Conservation (phyloP, 1,140 invertebrate genomes). For the Marisa cornuarietis region DNA sequence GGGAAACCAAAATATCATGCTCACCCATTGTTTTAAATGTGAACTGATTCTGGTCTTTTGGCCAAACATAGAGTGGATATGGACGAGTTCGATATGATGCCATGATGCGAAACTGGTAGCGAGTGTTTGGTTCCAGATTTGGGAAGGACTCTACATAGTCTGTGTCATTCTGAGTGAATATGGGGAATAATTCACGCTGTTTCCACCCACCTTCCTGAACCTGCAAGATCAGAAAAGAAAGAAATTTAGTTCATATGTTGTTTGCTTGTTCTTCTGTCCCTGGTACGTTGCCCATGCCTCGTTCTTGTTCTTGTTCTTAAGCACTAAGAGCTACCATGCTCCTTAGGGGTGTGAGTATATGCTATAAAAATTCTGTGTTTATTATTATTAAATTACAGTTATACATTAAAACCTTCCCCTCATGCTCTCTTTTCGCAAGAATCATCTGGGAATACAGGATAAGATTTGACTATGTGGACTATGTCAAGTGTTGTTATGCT, state of each 20-base stretch:
- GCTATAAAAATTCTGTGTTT: too few species aligned
- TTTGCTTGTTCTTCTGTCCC: too few species aligned
- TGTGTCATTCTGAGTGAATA: slow-evolving; percentile 32
- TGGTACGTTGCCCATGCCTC: too few species aligned
- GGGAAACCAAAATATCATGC: not conserved
- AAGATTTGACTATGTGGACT: too few species aligned
- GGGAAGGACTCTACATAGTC: slow-evolving; percentile 41
- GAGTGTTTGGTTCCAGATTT: slow-evolving; percentile 75
- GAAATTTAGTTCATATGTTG: too few species aligned
- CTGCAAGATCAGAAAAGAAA: slow-evolving; percentile 20
- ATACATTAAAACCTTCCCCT: not conserved
- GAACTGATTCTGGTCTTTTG: slow-evolving; percentile 66
- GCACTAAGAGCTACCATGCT: too few species aligned
- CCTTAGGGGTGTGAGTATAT: too few species aligned
- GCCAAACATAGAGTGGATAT: slow-evolving; percentile 31
- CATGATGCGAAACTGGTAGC: slow-evolving; percentile 79
- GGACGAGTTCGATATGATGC: slow-evolving; percentile 73
- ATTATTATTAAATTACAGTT: too few species aligned
- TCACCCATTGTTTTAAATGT: slow-evolving; percentile 79
- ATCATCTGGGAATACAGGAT: too few species aligned
- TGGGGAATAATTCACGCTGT: not conserved
- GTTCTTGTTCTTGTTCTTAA: too few species aligned
- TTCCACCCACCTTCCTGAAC: slow-evolving; percentile 16
- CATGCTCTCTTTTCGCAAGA: too few species aligned
- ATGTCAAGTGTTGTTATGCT: too few species aligned